phyloP scores from a whole-genome alignment of 2,797 vertebrate species.

The Platalea minor region DNA sequence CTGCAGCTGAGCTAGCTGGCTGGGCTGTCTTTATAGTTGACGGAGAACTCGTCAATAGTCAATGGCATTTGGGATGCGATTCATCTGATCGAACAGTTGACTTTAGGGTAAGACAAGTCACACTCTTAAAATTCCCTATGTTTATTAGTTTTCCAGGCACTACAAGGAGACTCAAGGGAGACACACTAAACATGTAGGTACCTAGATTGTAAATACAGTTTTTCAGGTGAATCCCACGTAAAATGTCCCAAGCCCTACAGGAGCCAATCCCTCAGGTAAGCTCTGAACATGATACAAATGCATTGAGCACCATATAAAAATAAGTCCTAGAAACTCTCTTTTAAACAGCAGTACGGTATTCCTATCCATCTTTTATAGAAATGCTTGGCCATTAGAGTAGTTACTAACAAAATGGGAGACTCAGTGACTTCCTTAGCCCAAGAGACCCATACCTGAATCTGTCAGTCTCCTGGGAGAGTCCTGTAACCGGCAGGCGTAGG shows the following conservation, averaged over 20 bases:
- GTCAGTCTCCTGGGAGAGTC: background rate
- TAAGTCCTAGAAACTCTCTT: background rate
- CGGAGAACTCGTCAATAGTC: background rate
- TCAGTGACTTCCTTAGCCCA: background rate
- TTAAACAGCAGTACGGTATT: background rate
- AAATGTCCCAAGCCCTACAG: background rate
- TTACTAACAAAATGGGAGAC: background rate
- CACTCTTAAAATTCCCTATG: background rate
- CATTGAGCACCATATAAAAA: background rate
- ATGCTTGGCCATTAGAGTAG: background rate
- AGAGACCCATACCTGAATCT: background rate
- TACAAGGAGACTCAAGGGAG: background rate
- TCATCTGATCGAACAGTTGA: background rate
- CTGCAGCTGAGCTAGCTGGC: background rate
- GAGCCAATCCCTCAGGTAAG: background rate
- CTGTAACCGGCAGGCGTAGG: background rate
- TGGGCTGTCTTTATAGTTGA: background rate
- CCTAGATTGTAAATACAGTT: background rate
- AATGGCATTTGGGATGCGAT: background rate
- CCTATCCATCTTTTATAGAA: background rate
- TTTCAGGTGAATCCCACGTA: background rate
- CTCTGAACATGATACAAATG: background rate
- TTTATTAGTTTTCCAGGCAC: background rate
- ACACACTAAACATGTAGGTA: rapidly evolving
- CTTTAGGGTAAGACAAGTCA: background rate